Percentiles rank a stretch among this genome's conserved stretches.
These are phyloP conservation scores for Eupithecia pulchellata DNA, from an alignment of 2,888 invertebrate genomes.

Conservation along the genomic window DNA sequence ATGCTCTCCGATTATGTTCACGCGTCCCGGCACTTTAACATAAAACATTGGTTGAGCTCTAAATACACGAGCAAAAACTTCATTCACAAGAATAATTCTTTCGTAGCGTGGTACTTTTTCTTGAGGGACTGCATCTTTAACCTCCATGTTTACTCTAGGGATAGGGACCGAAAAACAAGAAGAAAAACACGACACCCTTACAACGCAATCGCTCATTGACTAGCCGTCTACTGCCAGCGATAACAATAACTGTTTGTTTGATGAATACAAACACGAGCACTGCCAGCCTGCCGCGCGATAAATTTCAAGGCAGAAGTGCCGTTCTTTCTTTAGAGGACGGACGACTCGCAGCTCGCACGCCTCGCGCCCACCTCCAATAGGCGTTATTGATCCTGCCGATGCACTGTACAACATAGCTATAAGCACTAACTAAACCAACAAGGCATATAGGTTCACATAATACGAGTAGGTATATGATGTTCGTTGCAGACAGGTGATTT, in stretches of 20 bases:
- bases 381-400: not conserved
- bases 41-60: conserved; percentile 87
- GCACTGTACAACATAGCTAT: not conserved
- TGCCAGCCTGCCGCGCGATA: conserved; percentile 3
- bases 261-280: conserved; percentile 19
- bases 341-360: not conserved
- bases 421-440: not conserved
- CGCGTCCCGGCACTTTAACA: conserved; percentile 93
- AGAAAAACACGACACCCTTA: conserved; percentile 24
- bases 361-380: not conserved
- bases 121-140: conserved; percentile 60
- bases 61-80: conserved; percentile 82
- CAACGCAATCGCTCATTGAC: conserved; percentile 28
- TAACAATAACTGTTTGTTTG: conserved; percentile 26
- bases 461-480: no score
- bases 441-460: not conserved
- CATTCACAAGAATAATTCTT: conserved; percentile 66
- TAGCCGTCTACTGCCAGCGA: conserved; percentile 13
- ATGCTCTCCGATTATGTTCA: conserved; percentile 99
- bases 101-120: conserved; percentile 57
- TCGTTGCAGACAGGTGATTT: not conserved
- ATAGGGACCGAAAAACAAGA: conserved; percentile 18
- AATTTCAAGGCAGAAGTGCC: not conserved
- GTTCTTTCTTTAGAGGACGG: not conserved
- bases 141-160: conserved; percentile 50